phyloP scores from a whole-genome alignment of 2,113 vertebrate species.

The Cyrtonyx montezumae region DNA sequence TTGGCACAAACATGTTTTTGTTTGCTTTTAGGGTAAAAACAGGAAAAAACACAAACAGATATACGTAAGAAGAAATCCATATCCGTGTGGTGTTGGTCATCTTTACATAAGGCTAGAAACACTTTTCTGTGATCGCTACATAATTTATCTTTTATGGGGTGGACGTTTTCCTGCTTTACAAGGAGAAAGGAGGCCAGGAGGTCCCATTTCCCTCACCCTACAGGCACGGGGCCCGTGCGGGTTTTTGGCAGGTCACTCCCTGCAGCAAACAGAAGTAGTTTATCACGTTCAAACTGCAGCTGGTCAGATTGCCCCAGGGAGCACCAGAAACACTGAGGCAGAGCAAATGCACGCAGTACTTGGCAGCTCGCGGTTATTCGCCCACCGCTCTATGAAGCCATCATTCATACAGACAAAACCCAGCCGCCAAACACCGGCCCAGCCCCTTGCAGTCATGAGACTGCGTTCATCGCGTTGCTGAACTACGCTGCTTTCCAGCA shows the following conservation, averaged over 20 bases:
- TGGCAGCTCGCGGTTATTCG: not conserved
- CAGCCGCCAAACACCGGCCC: rapidly evolving
- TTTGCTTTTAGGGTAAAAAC: conserved; percentile 53
- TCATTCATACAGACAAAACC: not conserved
- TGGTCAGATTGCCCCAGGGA: not conserved
- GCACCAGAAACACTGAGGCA: not conserved
- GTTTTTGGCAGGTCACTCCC: conserved; percentile 43
- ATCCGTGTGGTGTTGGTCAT: conserved; percentile 33
- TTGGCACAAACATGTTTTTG: conserved; percentile 30
- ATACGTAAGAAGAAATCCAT: conserved; percentile 54
- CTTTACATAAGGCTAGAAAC: conserved; percentile 41
- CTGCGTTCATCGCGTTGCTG: not conserved
- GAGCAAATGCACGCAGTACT: not conserved
- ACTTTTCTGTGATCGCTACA: not conserved
- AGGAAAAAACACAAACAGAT: conserved; percentile 2
- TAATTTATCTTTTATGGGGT: not conserved
- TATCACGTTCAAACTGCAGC: conserved; percentile 16
- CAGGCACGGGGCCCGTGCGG: not conserved
- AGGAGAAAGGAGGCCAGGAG: not conserved
- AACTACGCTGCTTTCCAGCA: not conserved
- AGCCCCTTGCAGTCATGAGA: not conserved
- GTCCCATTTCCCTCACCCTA: not conserved
- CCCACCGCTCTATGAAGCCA: not conserved
- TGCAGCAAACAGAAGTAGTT: not conserved
- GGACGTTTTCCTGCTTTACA: conserved; percentile 26